These are phyloP conservation scores for Pelochelys cantorii DNA, from an alignment of 2,797 vertebrate species.

Conservation along the genomic window DNA sequence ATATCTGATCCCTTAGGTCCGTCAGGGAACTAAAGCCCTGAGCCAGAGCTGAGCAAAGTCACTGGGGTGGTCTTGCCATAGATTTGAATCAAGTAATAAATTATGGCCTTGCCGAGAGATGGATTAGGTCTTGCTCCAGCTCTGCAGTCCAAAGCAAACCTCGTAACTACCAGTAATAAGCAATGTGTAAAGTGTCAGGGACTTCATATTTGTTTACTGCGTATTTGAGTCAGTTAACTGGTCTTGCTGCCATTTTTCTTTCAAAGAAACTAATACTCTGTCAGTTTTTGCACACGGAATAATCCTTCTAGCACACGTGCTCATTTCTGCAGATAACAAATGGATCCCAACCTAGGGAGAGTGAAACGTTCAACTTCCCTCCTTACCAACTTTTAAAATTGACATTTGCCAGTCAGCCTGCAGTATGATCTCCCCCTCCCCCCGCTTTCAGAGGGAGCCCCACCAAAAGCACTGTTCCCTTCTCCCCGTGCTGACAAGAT, in stretches of 20 bases:
- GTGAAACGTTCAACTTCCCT: not conserved
- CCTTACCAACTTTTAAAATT: slow-evolving; percentile 10
- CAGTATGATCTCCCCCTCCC: rapidly evolving
- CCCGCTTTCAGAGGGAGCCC: slow-evolving; percentile 6
- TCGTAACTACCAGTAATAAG: slow-evolving; percentile 19
- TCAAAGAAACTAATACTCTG: not conserved
- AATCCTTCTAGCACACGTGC: not conserved
- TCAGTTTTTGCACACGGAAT: slow-evolving; percentile 12
- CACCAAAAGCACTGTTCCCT: not conserved
- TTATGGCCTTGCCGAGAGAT: not conserved
- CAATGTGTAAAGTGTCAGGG: not conserved
- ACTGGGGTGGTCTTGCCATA: not conserved
- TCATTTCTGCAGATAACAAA: slow-evolving; percentile 13
- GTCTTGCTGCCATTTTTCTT: slow-evolving; percentile 2
- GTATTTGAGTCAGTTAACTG: not conserved
- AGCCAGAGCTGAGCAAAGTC: not conserved
- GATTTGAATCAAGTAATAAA: not conserved
- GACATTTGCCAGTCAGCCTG: not conserved
- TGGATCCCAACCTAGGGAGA: not conserved
- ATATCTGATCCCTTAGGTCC: not conserved
- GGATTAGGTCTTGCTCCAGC: not conserved
- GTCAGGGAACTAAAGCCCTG: not conserved
- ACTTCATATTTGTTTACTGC: not conserved
- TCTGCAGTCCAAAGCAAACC: slow-evolving; percentile 3
- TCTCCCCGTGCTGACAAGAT: slow-evolving; percentile 50